A percentile compares a stretch with the other conserved stretches of the same genome.
These are phyloP conservation scores for Streptopelia turtur DNA, from an alignment of 2,797 vertebrate species.

Conservation along the genomic window DNA sequence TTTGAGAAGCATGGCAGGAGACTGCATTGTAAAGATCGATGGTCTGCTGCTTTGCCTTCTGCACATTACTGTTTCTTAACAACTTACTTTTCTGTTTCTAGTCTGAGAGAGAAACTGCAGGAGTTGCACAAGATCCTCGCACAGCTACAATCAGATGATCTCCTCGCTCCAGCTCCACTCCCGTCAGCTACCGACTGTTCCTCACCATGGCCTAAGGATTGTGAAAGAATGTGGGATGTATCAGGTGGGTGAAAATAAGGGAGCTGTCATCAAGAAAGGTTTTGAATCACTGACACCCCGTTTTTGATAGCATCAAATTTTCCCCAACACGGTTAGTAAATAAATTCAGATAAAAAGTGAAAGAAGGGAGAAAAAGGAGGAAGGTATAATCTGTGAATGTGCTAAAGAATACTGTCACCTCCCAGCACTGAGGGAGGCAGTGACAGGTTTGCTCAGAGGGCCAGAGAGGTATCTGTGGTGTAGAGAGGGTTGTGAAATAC, in stretches of 20 bases:
- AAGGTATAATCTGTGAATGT: background rate
- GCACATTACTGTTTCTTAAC: background rate
- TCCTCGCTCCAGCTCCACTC: background rate
- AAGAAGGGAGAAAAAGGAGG: background rate
- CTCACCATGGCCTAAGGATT: background rate
- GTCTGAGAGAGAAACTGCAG: background rate
- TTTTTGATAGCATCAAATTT: background rate
- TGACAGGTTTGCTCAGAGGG: background rate
- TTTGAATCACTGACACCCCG: background rate
- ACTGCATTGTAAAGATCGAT: background rate
- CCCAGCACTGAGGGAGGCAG: accelerated
- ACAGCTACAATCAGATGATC: background rate
- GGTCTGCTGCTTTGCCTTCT: background rate
- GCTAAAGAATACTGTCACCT: background rate
- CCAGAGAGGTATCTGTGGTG: background rate
- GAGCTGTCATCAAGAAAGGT: background rate
- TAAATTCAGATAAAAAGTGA: background rate
- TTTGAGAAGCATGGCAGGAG: background rate
- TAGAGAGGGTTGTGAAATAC: background rate
- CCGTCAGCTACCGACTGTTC: background rate
- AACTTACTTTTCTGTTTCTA: background rate
- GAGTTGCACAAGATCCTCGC: background rate
- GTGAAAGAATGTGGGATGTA: background rate
- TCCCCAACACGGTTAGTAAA: background rate
- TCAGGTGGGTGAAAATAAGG: background rate